Evolutionary conservation across 2,797 vertebrate species (phyloP).

Genomic region (Myoxocephalus aenaeus): DNA sequence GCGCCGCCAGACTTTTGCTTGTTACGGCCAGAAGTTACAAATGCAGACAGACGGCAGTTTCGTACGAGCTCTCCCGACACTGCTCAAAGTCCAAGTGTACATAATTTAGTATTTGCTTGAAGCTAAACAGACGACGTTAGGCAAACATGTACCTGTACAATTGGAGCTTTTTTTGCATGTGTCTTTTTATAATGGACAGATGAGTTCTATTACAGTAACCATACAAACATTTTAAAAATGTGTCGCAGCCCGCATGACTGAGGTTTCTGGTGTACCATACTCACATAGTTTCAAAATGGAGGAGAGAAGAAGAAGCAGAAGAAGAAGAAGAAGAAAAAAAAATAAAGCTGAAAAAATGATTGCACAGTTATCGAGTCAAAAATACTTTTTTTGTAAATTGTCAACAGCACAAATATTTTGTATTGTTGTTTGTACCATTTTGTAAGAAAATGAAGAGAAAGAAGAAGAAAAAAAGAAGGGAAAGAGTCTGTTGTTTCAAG

Average conservation of each 20-base stretch:
- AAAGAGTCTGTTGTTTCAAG: slow-evolving; percentile 86
- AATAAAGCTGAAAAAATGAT: slow-evolving; percentile 74
- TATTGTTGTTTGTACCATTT: slow-evolving; percentile 99
- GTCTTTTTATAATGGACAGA: slow-evolving; percentile 89
- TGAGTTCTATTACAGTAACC: slow-evolving; percentile 83
- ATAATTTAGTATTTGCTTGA: slow-evolving; percentile 87
- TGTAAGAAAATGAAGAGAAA: slow-evolving; percentile 89
- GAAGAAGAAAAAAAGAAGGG: slow-evolving; percentile 33
- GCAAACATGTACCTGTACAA: slow-evolving; percentile 78
- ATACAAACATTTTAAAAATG: slow-evolving; percentile 78
- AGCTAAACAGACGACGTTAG: slow-evolving; percentile 80
- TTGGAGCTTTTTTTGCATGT: slow-evolving; percentile 90
- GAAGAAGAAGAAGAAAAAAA: slow-evolving; percentile 10
- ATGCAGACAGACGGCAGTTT: slow-evolving; percentile 47
- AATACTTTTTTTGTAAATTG: slow-evolving; percentile 92
- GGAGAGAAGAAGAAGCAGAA: neutral
- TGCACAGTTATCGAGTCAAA: slow-evolving; percentile 84
- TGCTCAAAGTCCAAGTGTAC: slow-evolving; percentile 79
- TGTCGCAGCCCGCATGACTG: slow-evolving; percentile 90
- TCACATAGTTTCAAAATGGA: slow-evolving; percentile 78
- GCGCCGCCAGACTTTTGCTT: slow-evolving; percentile 48
- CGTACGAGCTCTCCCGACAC: slow-evolving; percentile 44
- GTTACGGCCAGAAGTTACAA: slow-evolving; percentile 33
- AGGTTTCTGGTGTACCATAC: slow-evolving; percentile 85
- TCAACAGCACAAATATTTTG: slow-evolving; percentile 99